Percentiles rank a stretch among this genome's conserved stretches.
phyloP scores from a whole-genome alignment of 2,888 invertebrate species.

The Hydroisotoma schaefferi region DNA sequence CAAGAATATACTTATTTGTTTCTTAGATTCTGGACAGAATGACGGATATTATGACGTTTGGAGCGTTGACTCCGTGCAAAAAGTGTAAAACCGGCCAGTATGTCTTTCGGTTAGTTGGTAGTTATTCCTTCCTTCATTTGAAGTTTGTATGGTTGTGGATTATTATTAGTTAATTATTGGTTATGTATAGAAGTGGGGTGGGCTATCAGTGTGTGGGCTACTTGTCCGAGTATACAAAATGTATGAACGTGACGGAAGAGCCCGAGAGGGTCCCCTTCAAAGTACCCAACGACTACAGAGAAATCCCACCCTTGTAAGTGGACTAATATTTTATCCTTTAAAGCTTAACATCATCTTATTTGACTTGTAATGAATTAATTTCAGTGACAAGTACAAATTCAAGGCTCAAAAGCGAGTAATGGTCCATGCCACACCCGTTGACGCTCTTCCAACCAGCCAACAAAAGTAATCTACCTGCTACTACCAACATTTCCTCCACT shows the following conservation, averaged over 20 bases:
- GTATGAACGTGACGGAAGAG: conserved; percentile 65
- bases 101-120: conserved; percentile 53
- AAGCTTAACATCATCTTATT: conserved; percentile 13
- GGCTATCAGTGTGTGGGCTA: conserved; percentile 84
- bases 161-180: conserved; percentile 29
- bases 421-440: background rate
- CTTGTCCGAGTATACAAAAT: conserved; percentile 85
- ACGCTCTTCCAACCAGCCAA: background rate
- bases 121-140: background rate
- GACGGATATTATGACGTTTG: conserved; percentile 85
- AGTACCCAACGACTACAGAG: conserved; percentile 63
- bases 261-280: conserved; percentile 70
- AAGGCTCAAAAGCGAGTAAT: conserved; percentile 31
- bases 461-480: no score
- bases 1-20: no score
- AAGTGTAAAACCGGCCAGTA: conserved; percentile 73
- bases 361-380: conserved; percentile 35
- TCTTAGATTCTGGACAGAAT: conserved; percentile 70
- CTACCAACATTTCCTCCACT: no score
- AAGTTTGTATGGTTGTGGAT: background rate
- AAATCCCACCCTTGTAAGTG: conserved; percentile 58
- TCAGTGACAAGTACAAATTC: conserved; percentile 54
- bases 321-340: background rate
- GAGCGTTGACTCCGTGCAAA: conserved; percentile 70
- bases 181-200: conserved; percentile 58